A percentile compares a stretch with the other conserved stretches of the same genome.
These are phyloP conservation scores for Pristionchus japonicus DNA, from an alignment of 2,888 invertebrate species.

Conservation along the genomic window DNA sequence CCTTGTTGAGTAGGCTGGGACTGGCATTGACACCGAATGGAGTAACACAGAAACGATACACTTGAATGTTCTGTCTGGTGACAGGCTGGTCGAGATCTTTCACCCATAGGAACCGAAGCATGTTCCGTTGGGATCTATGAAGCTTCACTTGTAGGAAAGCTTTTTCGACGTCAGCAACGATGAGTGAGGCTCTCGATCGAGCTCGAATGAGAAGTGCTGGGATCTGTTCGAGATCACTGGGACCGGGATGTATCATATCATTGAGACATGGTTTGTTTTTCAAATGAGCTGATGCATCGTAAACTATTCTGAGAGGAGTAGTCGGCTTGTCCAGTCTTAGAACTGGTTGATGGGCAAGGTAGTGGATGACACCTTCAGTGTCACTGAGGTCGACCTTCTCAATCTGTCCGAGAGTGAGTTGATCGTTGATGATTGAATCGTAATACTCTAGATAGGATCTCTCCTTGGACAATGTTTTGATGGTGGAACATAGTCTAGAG, in stretches of 20 bases:
- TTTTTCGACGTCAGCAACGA: constrained; percentile 57
- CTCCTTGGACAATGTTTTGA: neutral
- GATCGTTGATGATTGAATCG: neutral
- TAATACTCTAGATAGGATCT: neutral
- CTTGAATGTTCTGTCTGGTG: constrained; percentile 50
- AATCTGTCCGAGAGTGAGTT: neutral
- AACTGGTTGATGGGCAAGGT: neutral
- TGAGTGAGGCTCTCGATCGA: constrained; percentile 23
- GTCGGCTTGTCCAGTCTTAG: constrained; percentile 3
- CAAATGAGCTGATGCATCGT: constrained; percentile 52
- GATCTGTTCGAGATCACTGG: constrained; percentile 47
- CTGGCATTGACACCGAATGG: constrained; percentile 55
- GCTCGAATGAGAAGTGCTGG: constrained; percentile 49
- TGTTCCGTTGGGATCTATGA: constrained; percentile 49
- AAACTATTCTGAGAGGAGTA: constrained; percentile 52
- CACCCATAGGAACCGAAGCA: constrained; percentile 57
- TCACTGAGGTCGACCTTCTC: neutral
- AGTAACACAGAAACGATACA: constrained; percentile 51
- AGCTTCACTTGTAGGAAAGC: too few species aligned
- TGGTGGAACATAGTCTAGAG: neutral
- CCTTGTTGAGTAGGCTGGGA: constrained; percentile 50
- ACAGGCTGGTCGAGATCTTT: constrained; percentile 49
- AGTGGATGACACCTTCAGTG: neutral
- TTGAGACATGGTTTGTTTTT: constrained; percentile 51
- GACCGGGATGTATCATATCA: constrained; percentile 53